Evolutionary conservation across 2,797 vertebrate species (phyloP).

Genomic region (Esox masquinongy): DNA sequence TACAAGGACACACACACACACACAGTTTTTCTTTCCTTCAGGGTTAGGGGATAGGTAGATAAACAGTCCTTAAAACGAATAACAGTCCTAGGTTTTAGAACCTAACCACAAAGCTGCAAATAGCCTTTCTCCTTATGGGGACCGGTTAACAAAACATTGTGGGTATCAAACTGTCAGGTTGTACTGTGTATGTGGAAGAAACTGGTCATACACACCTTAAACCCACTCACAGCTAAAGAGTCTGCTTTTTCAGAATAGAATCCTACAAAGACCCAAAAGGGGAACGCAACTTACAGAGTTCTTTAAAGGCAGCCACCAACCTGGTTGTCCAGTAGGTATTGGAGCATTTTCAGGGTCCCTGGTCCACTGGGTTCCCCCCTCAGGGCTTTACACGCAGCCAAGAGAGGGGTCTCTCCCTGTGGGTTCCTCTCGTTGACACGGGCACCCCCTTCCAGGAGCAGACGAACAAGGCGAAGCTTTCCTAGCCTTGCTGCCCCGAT

Average conservation of each 20-base stretch:
- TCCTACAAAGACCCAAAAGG: not conserved
- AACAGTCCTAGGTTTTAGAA: too few relatives aligned
- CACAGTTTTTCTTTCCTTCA: too few relatives aligned
- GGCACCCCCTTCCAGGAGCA: slow-evolving; percentile 75
- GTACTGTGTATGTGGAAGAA: too few relatives aligned
- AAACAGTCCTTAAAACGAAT: too few relatives aligned
- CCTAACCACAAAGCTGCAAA: too few relatives aligned
- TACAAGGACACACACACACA: not conserved
- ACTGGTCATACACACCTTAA: not conserved
- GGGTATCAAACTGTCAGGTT: too few relatives aligned
- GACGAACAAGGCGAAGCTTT: slow-evolving; percentile 70
- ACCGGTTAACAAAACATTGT: too few relatives aligned
- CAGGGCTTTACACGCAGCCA: slow-evolving; percentile 68
- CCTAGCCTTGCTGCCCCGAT: slow-evolving; percentile 65
- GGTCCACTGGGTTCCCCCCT: slow-evolving; percentile 49
- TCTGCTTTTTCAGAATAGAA: slow-evolving; percentile 52
- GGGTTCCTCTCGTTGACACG: slow-evolving; percentile 69
- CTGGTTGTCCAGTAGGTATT: slow-evolving; percentile 68
- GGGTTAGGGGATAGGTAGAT: not conserved
- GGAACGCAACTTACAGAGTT: not conserved
- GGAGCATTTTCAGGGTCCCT: slow-evolving; percentile 56
- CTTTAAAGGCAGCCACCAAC: slow-evolving; percentile 28
- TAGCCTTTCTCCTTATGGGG: too few relatives aligned
- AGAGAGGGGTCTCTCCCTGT: slow-evolving; percentile 70
- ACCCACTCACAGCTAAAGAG: slow-evolving; percentile 59